phyloP scores from a whole-genome alignment of 2,113 vertebrate species.

The Seriola aureovittata region DNA sequence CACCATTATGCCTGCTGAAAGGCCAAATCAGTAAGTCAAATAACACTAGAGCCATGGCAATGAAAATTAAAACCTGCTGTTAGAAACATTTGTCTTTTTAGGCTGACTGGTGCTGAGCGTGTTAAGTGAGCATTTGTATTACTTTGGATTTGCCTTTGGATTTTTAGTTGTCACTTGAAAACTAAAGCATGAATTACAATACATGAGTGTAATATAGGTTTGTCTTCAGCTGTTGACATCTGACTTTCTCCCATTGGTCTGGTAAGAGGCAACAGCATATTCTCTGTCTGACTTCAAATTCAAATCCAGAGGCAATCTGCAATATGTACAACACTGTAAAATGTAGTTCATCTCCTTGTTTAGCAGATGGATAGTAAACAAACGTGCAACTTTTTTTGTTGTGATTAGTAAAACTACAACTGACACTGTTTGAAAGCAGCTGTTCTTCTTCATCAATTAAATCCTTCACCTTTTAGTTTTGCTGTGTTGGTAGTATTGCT shows the following conservation, averaged over 20 bases:
- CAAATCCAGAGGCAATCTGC: too few species aligned
- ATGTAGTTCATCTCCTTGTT: too few species aligned
- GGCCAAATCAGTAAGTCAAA: slow-evolving; percentile 32
- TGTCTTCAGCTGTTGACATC: not conserved
- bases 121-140: not conserved
- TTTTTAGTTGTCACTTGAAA: not conserved
- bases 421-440: not conserved
- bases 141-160: not conserved
- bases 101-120: not conserved
- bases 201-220: not conserved
- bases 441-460: slow-evolving; percentile 11
- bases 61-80: slow-evolving; percentile 20
- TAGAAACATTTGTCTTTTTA: slow-evolving; percentile 5
- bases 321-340: too few species aligned
- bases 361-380: too few species aligned
- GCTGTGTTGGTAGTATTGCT: not conserved
- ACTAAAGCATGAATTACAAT: not conserved
- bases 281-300: too few species aligned
- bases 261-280: too few species aligned
- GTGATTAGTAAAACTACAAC: not conserved
- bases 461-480: not conserved
- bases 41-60: slow-evolving; percentile 25
- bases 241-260: too few species aligned
- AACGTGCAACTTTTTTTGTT: too few species aligned
- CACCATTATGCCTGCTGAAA: slow-evolving; percentile 41